Base-by-base conservation (phyloP, 2,797 vertebrate genomes). In the Iguana delicatissima region DNA sequence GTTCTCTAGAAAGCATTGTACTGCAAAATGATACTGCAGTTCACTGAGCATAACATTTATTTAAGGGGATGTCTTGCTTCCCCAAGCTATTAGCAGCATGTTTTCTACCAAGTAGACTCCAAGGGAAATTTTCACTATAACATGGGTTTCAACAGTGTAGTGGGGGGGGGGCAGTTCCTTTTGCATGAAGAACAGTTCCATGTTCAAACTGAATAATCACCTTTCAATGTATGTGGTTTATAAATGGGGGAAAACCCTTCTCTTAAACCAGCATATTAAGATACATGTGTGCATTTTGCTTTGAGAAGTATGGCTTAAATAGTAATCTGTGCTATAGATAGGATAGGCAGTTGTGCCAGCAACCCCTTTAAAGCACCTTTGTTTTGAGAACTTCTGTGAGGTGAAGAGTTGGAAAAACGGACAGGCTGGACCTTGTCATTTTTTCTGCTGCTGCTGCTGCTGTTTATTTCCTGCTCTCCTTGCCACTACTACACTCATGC, bases 181-280 rank as follows among this genome's bases (percentile, higher is more conserved):
- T 72, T 87, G 35, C 52, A 62, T 46, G 72, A 80, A 85, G 80
- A 86, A 13, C 38, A 0, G 57, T 77, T 92, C 80, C 0, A 0
- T 26, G 62, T 29, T 24, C 42, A 55, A 22, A 72, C 0, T 85
- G 90, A 84, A 73, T 77, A 77, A 92, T 94, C 79, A 90, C 82
- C n/a, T 55, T 92, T 84, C 84, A 89, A 89, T 93, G 89, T 85
- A 72, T 73, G 76, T 35, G n/a, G 87, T 80, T 77, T 83, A 80
- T 83, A 35, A 18, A 24, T 59, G 57, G 20, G 24, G 29, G 12
- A 69, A 72, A 16, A 57, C 9, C 32, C 22, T 84, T 87, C 72
- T 35, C 59, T 46, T 32, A 81, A 6, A n/a, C 38, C 69, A 89
- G n/a, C 38, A 62, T 13, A 76, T 26, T 79, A 79, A 79, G 29